phyloP scores from a whole-genome alignment of 2,113 vertebrate genomes.

The Centropus bengalensis region DNA sequence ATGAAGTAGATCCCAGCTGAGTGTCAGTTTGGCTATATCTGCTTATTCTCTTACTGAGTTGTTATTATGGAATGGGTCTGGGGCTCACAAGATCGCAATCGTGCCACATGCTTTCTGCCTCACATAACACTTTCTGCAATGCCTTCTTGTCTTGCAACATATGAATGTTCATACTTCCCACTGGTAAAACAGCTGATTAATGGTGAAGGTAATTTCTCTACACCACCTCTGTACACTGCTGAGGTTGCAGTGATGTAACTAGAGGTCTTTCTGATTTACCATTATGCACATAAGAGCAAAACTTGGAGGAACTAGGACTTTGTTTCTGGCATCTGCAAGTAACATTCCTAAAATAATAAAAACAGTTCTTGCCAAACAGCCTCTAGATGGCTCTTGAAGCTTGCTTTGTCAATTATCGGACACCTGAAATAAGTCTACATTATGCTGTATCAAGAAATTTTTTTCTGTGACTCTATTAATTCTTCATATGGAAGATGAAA shows the following conservation, averaged over 20 bases:
- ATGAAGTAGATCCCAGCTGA: not conserved
- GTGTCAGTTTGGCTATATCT: not conserved
- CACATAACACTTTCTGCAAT: not conserved
- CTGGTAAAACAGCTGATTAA: not conserved
- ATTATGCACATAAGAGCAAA: not conserved
- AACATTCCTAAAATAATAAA: not conserved
- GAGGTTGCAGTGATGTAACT: not conserved
- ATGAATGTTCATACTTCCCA: not conserved
- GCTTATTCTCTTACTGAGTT: not conserved
- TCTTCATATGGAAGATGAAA: not conserved
- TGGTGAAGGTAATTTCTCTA: not conserved
- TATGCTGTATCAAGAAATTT: not conserved
- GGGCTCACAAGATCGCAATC: not conserved
- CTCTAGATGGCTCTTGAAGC: constrained; percentile 71
- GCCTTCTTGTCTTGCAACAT: not conserved
- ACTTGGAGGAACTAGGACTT: not conserved
- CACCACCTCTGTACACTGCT: not conserved
- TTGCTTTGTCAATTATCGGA: constrained; percentile 56
- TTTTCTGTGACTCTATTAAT: not conserved
- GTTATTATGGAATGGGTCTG: not conserved
- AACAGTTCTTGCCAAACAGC: constrained; percentile 19
- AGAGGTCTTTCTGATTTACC: not conserved
- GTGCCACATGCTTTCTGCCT: not conserved
- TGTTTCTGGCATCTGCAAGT: not conserved
- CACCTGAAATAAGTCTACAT: not conserved